Base-by-base conservation (phyloP, 2,888 invertebrate species). In the Mesopsocus fuscifrons region DNA sequence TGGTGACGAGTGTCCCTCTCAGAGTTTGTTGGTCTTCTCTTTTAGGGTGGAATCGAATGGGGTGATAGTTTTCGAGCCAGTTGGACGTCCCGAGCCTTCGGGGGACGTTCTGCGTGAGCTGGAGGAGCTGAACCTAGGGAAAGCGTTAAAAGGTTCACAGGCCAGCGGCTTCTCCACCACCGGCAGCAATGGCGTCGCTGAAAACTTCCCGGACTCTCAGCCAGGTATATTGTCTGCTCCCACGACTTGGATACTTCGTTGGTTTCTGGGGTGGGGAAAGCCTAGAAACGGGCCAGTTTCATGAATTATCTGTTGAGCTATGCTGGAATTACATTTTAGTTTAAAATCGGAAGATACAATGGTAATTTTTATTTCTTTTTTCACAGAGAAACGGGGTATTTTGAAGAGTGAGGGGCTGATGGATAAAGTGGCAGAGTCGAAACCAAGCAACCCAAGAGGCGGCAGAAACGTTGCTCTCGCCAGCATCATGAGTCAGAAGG, bases 381-480 rank as follows among this genome's bases (percentile, higher is more conserved):
- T 38, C 44, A 17, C 67, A 48, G 70, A 70, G 54, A 70, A 67
- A 49, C 66, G 68, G 41, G 78, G 77, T 3, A 79, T 79, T 47
- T 58, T 79, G 48, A 79, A 79, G 54, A 76, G 78, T 1, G 77
- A 78, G 54, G 76, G 76, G 0, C 77, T 77, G 0, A 53, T 77
- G 47, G 77, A 77, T 55, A 67, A 77, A 20, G 71, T 72, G n/a
- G 16, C 62, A 6, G 26, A 26, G 11, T 6, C 8, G 8, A 6
- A 11, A 9, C 6, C 26, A 11, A 26, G 11, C 26, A 26, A 6
- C 11, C 6, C 8, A 6, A 26, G 71, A 47, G 63, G 68, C 2
- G 66, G 81, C 47, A 80, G 82, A 54, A 85, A 84, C 59, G 78
- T 83, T 35, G 84, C 83, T 1, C 74, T 85, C 67, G 77, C 78